Conservation (phyloP, 1,140 invertebrate genomes). For the Helicoverpa armigera region DNA sequence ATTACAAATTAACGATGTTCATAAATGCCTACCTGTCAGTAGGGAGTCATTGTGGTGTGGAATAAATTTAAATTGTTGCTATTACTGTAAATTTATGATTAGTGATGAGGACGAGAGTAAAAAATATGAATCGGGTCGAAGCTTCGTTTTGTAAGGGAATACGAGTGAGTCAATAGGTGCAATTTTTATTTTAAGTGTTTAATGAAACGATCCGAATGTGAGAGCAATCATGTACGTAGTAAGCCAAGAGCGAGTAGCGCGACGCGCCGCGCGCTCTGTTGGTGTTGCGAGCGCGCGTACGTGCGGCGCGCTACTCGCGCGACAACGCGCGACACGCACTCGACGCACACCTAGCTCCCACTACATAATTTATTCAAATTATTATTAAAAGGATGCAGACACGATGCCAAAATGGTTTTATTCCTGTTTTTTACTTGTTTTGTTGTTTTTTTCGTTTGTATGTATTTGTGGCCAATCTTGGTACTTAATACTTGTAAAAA, state of each 20-base stretch:
- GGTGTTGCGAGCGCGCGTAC: constrained; percentile 48
- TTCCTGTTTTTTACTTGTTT: constrained; percentile 86
- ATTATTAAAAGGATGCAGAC: constrained; percentile 78
- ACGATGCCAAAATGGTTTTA: constrained; percentile 86
- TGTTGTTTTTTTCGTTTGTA: constrained; percentile 86
- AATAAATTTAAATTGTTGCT: constrained; percentile 83
- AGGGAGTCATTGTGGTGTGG: constrained; percentile 79
- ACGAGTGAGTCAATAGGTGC: constrained; percentile 85
- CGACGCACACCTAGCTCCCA: constrained; percentile 61
- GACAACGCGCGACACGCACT: constrained; percentile 68
- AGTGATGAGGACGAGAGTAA: constrained; percentile 76
- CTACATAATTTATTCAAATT: constrained; percentile 80
- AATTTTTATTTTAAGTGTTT: constrained; percentile 82
- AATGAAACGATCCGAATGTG: constrained; percentile 54
- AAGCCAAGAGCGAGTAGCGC: constrained; percentile 47
- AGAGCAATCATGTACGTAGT: constrained; percentile 41
- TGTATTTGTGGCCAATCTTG: constrained; percentile 85
- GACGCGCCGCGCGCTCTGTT: constrained; percentile 48
- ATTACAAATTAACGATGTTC: constrained; percentile 81
- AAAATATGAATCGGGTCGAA: constrained; percentile 80
- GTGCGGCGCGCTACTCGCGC: constrained; percentile 38
- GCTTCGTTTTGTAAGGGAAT: constrained; percentile 78
- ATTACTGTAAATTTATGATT: constrained; percentile 82
- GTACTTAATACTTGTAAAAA: constrained; percentile 85
- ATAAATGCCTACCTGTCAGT: constrained; percentile 70